phyloP scores from a whole-genome alignment of 1,140 invertebrate species.

The Drosophila subobscura region DNA sequence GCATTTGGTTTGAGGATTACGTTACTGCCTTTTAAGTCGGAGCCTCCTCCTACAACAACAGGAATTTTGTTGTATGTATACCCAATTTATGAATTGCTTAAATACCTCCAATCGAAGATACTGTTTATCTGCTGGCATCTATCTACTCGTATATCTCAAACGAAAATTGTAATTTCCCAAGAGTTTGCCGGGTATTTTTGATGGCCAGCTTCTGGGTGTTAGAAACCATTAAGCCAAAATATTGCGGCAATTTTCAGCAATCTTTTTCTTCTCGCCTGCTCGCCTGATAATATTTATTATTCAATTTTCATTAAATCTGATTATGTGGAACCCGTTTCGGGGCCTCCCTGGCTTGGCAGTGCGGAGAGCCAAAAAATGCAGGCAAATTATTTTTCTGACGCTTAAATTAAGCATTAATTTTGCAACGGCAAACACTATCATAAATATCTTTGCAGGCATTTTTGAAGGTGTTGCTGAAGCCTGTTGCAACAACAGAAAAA shows the following conservation, averaged over 20 bases:
- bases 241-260: slow-evolving; percentile 65
- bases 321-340: slow-evolving; percentile 66
- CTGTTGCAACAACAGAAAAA: slow-evolving; percentile 60
- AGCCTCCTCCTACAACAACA: too few relatives aligned
- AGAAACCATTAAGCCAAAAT: slow-evolving; percentile 37
- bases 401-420: slow-evolving; percentile 78
- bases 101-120: slow-evolving; percentile 7
- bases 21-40: too few relatives aligned
- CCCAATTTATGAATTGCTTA: background rate
- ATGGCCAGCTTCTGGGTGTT: slow-evolving; percentile 39
- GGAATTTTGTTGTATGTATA: slow-evolving; percentile 6
- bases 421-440: slow-evolving; percentile 45
- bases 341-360: slow-evolving; percentile 6
- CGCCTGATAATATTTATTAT: slow-evolving; percentile 77
- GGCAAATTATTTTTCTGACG: slow-evolving; percentile 72
- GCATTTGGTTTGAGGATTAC: background rate
- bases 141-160: background rate
- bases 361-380: slow-evolving; percentile 52
- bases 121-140: slow-evolving; percentile 11
- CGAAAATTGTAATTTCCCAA: slow-evolving; percentile 16
- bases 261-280: slow-evolving; percentile 47
- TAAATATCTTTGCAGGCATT: slow-evolving; percentile 65
- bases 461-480: slow-evolving; percentile 66
- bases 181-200: slow-evolving; percentile 8
- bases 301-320: slow-evolving; percentile 81